Percentiles rank a stretch among this genome's conserved stretches.
Conservation (phyloP, 2,888 invertebrate genomes). For the Pycnomerus fuliginosus region DNA sequence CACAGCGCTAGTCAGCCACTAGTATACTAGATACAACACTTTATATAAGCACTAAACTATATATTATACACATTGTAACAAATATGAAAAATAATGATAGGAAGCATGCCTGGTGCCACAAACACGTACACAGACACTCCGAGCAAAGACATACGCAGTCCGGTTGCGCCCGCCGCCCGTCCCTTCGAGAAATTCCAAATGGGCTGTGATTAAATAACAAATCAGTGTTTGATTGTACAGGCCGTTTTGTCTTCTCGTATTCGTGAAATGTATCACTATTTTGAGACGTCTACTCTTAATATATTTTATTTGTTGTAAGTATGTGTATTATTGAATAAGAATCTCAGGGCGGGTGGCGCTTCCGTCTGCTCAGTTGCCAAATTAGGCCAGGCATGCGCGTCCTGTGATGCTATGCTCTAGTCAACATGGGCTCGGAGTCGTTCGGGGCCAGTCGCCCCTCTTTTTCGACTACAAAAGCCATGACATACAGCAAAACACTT, state of each 20-base stretch:
- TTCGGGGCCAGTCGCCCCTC: constrained; percentile 30
- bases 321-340: constrained; percentile 40
- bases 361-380: constrained; percentile 45
- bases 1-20: constrained; percentile 40
- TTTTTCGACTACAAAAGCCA: constrained; percentile 40
- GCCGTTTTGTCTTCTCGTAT: constrained; percentile 64
- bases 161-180: constrained; percentile 41
- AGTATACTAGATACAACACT: constrained; percentile 42
- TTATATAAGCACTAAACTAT: constrained; percentile 24
- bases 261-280: constrained; percentile 50
- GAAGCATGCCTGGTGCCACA: constrained; percentile 35
- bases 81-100: constrained; percentile 10
- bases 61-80: constrained; percentile 22
- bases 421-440: constrained; percentile 34
- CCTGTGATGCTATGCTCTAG: constrained; percentile 45
- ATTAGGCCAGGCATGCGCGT: constrained; percentile 44
- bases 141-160: constrained; percentile 35
- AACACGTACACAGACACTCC: too few relatives aligned
- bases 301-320: constrained; percentile 45
- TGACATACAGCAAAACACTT: constrained; percentile 39
- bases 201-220: constrained; percentile 74
- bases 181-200: constrained; percentile 69
- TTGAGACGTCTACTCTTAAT: constrained; percentile 47
- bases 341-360: constrained; percentile 33
- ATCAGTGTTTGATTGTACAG: constrained; percentile 70